Conservation (phyloP, 2,797 vertebrate genomes). For the Pseudotriccus pelzelni region DNA sequence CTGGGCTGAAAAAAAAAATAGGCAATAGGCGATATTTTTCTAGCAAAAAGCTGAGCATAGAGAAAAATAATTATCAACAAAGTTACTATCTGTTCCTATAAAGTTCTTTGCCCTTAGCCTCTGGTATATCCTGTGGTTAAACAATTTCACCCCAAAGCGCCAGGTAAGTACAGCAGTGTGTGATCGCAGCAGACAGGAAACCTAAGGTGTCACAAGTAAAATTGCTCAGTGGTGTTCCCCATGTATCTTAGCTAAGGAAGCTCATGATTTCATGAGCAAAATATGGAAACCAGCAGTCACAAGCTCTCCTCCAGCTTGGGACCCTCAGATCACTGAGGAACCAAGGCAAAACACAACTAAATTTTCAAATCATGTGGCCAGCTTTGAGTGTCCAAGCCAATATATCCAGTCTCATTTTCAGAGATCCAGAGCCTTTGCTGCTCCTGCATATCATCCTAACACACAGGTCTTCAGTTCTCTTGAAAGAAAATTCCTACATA, state of each 20-base stretch:
- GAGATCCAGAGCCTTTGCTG: background rate
- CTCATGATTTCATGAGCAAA: background rate
- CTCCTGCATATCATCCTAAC: background rate
- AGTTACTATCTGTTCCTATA: background rate
- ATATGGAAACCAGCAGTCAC: background rate
- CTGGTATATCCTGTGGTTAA: background rate
- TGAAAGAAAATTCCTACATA: background rate
- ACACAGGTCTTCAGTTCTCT: background rate
- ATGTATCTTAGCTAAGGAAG: background rate
- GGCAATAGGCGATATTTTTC: background rate
- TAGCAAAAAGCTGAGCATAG: background rate
- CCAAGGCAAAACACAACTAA: background rate
- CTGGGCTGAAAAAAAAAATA: background rate
- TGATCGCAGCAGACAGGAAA: background rate
- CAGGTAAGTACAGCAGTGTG: background rate
- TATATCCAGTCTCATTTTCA: background rate
- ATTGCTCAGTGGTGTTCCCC: rapidly evolving
- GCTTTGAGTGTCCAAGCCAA: background rate
- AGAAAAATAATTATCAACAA: background rate
- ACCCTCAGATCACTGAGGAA: rapidly evolving
- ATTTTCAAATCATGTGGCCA: background rate
- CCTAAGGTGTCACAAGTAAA: background rate
- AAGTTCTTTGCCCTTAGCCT: background rate
- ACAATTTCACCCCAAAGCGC: background rate
- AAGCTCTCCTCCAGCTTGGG: background rate